Evolutionary conservation across 2,113 vertebrate genomes (phyloP).

Genomic region (Phalacrocorax pelagicus): DNA sequence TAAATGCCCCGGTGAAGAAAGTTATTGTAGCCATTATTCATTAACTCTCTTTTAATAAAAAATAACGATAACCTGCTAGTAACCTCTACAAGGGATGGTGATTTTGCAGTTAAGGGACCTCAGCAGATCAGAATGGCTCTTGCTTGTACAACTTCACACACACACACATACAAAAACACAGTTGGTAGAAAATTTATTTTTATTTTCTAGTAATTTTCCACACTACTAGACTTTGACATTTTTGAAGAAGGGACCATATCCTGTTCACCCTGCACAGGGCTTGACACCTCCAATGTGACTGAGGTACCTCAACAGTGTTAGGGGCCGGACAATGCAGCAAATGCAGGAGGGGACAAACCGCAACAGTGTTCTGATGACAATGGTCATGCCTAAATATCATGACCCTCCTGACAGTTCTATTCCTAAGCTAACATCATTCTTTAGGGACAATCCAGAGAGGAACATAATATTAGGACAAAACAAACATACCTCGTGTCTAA

Average conservation of each 20-base stretch:
- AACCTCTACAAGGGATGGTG: background rate
- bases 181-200: background rate
- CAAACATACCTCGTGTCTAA: background rate
- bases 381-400: background rate
- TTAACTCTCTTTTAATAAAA: background rate
- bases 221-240: background rate
- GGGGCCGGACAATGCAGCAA: background rate
- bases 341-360: background rate
- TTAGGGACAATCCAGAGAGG: background rate
- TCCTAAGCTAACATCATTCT: background rate
- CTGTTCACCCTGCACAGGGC: background rate
- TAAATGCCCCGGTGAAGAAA: background rate
- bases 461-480: background rate
- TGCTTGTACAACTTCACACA: background rate
- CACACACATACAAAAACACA: background rate
- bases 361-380: rapidly evolving
- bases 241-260: background rate
- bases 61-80: background rate
- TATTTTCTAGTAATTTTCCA: background rate
- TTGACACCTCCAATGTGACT: background rate
- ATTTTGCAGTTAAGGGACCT: background rate
- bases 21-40: background rate
- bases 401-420: background rate
- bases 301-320: background rate
- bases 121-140: background rate